These are phyloP conservation scores for Vidua chalybeata DNA, from an alignment of 2,113 vertebrate species.

Conservation along the genomic window DNA sequence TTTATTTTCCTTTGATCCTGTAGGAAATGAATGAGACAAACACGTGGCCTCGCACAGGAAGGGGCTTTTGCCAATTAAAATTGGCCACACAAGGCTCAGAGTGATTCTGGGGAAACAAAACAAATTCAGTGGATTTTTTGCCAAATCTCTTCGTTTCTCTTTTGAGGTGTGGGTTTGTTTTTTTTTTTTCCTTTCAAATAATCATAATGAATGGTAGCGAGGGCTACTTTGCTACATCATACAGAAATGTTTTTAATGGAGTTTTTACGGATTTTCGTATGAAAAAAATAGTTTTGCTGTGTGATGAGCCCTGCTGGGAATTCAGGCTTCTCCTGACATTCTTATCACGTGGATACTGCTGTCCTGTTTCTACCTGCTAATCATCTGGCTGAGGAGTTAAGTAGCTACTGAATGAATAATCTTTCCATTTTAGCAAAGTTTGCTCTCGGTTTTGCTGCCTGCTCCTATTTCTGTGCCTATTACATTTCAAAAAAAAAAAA, in stretches of 20 bases:
- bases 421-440: background rate
- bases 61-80: constrained; percentile 11
- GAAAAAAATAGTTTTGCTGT: background rate
- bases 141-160: background rate
- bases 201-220: rapidly evolving
- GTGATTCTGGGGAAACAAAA: background rate
- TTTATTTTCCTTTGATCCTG: constrained; percentile 22
- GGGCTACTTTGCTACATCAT: background rate
- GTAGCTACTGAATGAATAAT: background rate
- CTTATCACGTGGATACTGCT: background rate
- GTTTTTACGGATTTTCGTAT: background rate
- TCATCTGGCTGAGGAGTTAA: background rate
- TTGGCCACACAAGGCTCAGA: background rate
- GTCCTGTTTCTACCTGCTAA: background rate
- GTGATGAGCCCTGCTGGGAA: background rate
- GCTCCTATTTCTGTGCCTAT: background rate
- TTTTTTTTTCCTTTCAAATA: background rate
- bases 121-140: background rate
- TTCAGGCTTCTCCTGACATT: background rate
- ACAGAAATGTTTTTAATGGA: background rate
- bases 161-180: rapidly evolving
- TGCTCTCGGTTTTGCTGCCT: background rate
- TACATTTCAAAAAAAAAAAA: background rate
- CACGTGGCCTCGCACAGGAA: background rate
- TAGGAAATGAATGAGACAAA: background rate